Percentiles rank a stretch among this genome's conserved stretches.
Conservation (phyloP, 92 coral and sea anemone species). For the Actinostola sp. region DNA sequence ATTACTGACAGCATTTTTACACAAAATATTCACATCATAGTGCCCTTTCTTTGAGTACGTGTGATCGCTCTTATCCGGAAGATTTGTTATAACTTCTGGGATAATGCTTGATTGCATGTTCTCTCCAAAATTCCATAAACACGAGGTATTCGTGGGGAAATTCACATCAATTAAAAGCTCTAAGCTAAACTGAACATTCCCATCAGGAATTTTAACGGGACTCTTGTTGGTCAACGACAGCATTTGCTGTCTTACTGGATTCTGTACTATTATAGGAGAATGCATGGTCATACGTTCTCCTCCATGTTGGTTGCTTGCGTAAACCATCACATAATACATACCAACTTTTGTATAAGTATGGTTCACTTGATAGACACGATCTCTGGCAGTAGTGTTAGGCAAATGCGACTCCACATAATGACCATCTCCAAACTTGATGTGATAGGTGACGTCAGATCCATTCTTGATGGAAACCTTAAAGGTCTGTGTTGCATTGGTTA, state of each 20-base stretch:
- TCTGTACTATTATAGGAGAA: slow-evolving; percentile 53
- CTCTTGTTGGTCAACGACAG: slow-evolving; percentile 22
- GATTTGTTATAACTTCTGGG: neutral
- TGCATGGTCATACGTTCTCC: neutral
- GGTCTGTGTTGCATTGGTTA: slow-evolving; percentile 15
- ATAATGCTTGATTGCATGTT: neutral
- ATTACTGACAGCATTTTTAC: slow-evolving; percentile 65
- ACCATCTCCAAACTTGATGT: slow-evolving; percentile 26
- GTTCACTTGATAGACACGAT: slow-evolving; percentile 20
- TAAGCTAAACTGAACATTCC: slow-evolving; percentile 12
- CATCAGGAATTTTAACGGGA: slow-evolving; percentile 28
- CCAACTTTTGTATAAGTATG: slow-evolving; percentile 42
- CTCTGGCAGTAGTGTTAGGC: slow-evolving; percentile 12
- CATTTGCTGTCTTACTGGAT: slow-evolving; percentile 28
- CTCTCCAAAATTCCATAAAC: slow-evolving; percentile 78
- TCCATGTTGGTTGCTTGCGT: slow-evolving; percentile 47
- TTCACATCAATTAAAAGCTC: neutral
- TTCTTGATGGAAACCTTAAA: slow-evolving; percentile 37
- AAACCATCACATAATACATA: slow-evolving; percentile 21
- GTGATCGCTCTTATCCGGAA: slow-evolving; percentile 22
- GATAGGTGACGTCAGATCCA: slow-evolving; percentile 54
- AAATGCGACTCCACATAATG: slow-evolving; percentile 4
- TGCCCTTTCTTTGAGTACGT: slow-evolving; percentile 40
- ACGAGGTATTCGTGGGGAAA: slow-evolving; percentile 59
- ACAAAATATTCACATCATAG: slow-evolving; percentile 33